These are phyloP conservation scores for Camelus dromedarius DNA, from an alignment of 2,113 vertebrate species.

Conservation along the genomic window DNA sequence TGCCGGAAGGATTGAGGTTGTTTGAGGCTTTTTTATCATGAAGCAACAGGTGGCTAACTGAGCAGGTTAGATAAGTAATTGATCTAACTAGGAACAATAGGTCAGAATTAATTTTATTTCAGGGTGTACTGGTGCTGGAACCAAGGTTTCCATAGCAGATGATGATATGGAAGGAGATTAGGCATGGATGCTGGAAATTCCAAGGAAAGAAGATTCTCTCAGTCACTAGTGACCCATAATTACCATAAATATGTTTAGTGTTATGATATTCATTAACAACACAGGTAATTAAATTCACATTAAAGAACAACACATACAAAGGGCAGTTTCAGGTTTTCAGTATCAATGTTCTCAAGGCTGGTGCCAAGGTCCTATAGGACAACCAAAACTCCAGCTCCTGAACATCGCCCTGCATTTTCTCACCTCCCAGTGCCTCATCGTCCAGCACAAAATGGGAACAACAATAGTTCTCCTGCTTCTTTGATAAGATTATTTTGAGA, in stretches of 20 bases:
- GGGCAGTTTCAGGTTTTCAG: neutral
- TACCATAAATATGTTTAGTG: neutral
- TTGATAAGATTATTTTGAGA: neutral
- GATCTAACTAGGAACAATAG: neutral
- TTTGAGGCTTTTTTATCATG: neutral
- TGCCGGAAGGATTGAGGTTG: neutral
- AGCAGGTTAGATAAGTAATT: neutral
- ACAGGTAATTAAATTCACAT: neutral
- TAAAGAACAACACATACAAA: neutral
- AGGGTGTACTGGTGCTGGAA: neutral
- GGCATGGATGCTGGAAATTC: neutral
- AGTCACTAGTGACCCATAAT: neutral
- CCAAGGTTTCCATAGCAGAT: neutral
- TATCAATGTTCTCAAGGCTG: neutral
- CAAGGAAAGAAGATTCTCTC: neutral
- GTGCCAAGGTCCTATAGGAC: no score
- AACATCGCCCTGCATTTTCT: neutral
- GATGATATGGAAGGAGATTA: neutral
- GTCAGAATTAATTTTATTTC: neutral
- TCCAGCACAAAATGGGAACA: neutral
- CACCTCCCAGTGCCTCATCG: neutral
- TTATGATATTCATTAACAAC: neutral
- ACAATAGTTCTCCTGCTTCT: neutral
- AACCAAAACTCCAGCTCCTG: neutral
- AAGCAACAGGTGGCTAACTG: neutral